Evolutionary conservation across 2,113 vertebrate species (phyloP).

Genomic region (Calonectris borealis): DNA sequence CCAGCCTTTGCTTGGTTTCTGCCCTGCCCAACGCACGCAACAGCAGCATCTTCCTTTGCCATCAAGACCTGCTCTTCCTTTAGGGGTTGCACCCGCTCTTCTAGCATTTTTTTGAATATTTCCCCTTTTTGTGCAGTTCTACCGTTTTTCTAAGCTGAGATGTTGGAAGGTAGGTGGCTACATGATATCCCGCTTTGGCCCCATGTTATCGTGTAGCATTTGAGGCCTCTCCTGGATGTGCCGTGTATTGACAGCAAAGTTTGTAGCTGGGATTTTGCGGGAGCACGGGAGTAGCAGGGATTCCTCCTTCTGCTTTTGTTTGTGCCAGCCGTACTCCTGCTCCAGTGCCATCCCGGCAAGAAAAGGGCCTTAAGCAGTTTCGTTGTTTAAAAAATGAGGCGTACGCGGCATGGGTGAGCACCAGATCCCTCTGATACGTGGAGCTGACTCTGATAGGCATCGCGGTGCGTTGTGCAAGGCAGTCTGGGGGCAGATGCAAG

Average conservation of each 20-base stretch:
- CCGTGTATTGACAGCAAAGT: rapidly evolving
- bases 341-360: not conserved
- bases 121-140: not conserved
- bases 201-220: rapidly evolving
- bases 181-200: not conserved
- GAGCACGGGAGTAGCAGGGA: not conserved
- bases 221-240: not conserved
- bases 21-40: not conserved
- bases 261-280: not conserved
- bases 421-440: not conserved
- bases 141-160: not conserved
- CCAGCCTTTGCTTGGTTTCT: not conserved
- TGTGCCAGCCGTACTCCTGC: not conserved
- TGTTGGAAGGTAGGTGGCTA: not conserved
- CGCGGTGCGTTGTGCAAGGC: not conserved
- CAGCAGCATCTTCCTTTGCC: not conserved
- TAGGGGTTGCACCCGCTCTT: not conserved
- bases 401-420: rapidly evolving
- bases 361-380: conserved; percentile 8
- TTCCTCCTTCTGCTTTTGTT: not conserved
- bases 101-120: rapidly evolving
- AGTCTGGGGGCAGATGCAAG: not conserved
- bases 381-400: not conserved
- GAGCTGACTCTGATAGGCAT: not conserved
- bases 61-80: not conserved